Conservation (phyloP, 92 coral and sea anemone genomes). For the Epizoanthus illoricatus region DNA sequence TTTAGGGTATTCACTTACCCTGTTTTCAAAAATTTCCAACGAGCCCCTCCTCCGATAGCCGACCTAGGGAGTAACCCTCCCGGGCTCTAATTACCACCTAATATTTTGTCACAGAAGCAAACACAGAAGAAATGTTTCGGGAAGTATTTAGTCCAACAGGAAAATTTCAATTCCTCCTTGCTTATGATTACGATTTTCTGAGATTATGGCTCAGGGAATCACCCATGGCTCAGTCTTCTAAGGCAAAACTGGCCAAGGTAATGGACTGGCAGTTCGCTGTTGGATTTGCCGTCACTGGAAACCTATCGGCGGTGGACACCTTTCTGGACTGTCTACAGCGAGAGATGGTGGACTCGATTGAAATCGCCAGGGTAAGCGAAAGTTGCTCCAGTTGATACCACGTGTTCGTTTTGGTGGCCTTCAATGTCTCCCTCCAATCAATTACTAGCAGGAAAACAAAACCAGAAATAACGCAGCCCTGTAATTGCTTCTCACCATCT, state of each 20-base stretch:
- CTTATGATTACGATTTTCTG: slow-evolving; percentile 2
- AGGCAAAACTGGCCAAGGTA: neutral
- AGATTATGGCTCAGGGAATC: neutral
- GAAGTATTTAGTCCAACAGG: neutral
- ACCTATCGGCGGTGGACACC: neutral
- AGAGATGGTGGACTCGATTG: slow-evolving; percentile 5
- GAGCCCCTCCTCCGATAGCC: too few relatives aligned
- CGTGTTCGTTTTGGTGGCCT: too few relatives aligned
- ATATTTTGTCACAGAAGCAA: neutral
- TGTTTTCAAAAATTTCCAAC: too few relatives aligned
- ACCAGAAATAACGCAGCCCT: too few relatives aligned
- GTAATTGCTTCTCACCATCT: too few relatives aligned
- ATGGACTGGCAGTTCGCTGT: neutral
- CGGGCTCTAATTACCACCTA: too few relatives aligned
- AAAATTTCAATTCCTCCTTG: neutral
- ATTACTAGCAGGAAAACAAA: too few relatives aligned
- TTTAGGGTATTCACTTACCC: too few relatives aligned
- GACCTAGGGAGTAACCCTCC: too few relatives aligned
- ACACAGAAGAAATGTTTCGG: neutral
- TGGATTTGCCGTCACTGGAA: slow-evolving; percentile 1
- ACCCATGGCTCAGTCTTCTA: neutral
- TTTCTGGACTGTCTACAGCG: slow-evolving; percentile 17
- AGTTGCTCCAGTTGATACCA: neutral
- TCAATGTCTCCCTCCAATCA: too few relatives aligned
- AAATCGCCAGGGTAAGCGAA: neutral